Evolutionary conservation across 2,888 invertebrate species (phyloP), one percentile per base, ranked within the genome.

Genomic region (Petrophora chlorosata): DNA sequence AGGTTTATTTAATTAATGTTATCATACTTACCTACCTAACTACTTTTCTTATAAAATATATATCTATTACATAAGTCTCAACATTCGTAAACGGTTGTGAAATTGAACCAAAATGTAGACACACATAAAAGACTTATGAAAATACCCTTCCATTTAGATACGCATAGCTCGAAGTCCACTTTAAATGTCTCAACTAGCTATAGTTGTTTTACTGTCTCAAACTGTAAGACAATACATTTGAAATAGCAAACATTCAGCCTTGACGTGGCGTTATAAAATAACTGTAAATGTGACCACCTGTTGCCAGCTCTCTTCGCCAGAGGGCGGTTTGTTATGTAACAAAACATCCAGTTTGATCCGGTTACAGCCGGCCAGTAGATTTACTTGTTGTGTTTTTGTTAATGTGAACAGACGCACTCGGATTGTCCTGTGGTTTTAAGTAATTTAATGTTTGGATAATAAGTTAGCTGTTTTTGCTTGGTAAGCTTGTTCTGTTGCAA

Each of bases 261-360:
- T 53, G 58, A 58, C 47, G 48, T 41, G n/a, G 61, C 67, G 61
- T 68, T 58, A 76, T 79, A 81, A 79, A 79, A 80, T 76, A 74
- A 70, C 63, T 67, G 62, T 66, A 76, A 82, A 81, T 76, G 76
- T 67, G 55, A 55, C 69, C 77, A 84, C 85, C 81, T 85, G 85
- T 85, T 85, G 85, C 75, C 52, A 35, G 32, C 49, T 51, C 54
- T 49, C 53, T 54, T 49, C 52, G 53, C 56, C 56, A 53, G 56
- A 48, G 58, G 59, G 46, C 30, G 56, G 56, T 38, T 52, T 61
- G 70, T 72, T 72, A 65, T 62, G 60, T 73, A 66, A 76, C 73
- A 72, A 73, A 73, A 76, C 71, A 73, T 67, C 67, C 71, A 69
- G 65, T 50, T 59, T 67, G 53, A 68, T 67, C 61, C 63, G 48